phyloP scores from a whole-genome alignment of 1,140 invertebrate genomes.

The Caenorhabditis inopinata region DNA sequence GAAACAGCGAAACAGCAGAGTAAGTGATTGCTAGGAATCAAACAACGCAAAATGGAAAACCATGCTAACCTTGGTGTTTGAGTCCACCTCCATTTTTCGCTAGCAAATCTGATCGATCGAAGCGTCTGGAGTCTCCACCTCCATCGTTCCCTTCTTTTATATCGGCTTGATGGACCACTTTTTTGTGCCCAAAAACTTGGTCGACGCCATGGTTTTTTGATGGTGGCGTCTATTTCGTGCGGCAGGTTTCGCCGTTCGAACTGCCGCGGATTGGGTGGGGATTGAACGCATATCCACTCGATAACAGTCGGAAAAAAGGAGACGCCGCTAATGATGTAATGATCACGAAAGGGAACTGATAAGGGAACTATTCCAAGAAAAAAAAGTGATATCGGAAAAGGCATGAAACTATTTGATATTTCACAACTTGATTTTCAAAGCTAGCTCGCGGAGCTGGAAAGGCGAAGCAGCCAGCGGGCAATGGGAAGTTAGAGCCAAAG shows the following conservation, averaged over 20 bases:
- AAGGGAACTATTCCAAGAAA: too few species aligned
- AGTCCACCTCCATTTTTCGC: background rate
- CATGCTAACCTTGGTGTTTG: conserved; percentile 12
- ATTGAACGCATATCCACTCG: background rate
- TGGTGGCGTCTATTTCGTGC: background rate
- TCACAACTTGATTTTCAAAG: too few species aligned
- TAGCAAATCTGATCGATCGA: background rate
- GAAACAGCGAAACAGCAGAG: too few species aligned
- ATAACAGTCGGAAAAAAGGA: background rate
- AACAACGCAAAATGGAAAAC: too few species aligned
- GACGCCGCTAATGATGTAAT: background rate
- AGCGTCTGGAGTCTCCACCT: background rate
- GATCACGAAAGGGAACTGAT: background rate
- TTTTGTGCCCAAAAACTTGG: conserved; percentile 1
- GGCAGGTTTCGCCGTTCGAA: background rate
- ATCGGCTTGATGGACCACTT: conserved; percentile 16
- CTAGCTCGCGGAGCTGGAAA: too few species aligned
- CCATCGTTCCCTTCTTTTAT: background rate
- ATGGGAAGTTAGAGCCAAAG: too few species aligned
- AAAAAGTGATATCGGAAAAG: too few species aligned
- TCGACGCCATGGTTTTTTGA: conserved; percentile 3
- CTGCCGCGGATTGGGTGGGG: background rate
- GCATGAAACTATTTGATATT: too few species aligned
- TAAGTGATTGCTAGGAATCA: too few species aligned
- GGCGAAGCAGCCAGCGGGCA: too few species aligned